phyloP scores from a whole-genome alignment of 2,797 vertebrate genomes.

The Sebastes alutus region DNA sequence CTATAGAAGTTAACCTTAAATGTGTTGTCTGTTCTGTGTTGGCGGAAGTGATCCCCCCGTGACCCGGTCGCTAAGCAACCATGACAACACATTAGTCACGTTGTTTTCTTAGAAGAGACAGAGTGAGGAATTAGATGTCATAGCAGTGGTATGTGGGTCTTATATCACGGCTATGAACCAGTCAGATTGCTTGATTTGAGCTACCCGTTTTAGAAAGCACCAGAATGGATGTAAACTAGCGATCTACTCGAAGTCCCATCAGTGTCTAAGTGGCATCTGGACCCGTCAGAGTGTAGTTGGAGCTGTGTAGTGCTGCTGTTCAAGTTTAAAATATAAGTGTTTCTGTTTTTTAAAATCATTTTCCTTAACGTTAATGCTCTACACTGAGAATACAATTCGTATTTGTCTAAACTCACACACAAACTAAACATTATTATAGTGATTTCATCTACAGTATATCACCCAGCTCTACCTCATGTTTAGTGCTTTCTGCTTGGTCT shows the following conservation, averaged over 20 bases:
- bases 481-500: background rate
- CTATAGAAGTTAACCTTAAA: too few species aligned
- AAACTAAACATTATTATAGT: background rate
- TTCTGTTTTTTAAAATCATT: background rate
- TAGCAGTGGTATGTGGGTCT: background rate
- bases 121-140: too few species aligned
- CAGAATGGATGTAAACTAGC: background rate
- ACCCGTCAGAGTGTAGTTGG: background rate
- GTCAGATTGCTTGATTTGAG: background rate
- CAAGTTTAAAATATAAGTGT: background rate
- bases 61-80: background rate
- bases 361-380: background rate
- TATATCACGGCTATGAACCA: background rate
- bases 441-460: background rate
- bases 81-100: background rate
- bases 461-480: background rate
- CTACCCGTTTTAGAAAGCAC: background rate
- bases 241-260: background rate
- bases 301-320: background rate
- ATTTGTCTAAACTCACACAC: background rate
- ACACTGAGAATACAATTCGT: background rate
- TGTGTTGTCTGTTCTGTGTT: background rate
- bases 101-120: too few species aligned
- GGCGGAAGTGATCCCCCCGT: background rate
- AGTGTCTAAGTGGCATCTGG: background rate